Evolutionary conservation across 2,888 invertebrate species (phyloP).

Genomic region (Parnassius smintheus): DNA sequence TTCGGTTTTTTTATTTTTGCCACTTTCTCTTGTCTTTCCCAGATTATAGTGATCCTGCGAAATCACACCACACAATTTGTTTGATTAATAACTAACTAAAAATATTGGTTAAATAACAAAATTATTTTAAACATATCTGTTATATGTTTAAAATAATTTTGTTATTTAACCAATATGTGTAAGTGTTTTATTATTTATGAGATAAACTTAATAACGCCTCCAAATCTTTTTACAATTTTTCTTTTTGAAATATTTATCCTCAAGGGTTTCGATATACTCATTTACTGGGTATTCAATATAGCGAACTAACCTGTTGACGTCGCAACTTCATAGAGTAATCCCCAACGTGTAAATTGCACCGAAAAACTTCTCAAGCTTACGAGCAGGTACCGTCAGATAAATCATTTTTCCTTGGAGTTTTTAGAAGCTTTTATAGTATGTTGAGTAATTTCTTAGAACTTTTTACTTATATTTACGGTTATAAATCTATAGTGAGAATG

Average conservation of each 20-base stretch:
- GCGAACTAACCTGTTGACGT: conserved; percentile 26
- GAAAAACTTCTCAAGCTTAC: conserved; percentile 17
- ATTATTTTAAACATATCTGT: too few relatives aligned
- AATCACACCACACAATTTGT: too few relatives aligned
- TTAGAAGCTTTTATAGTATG: neutral
- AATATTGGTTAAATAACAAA: too few relatives aligned
- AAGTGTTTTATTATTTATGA: too few relatives aligned
- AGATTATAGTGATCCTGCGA: too few relatives aligned
- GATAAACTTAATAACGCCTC: neutral
- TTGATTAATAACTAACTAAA: too few relatives aligned
- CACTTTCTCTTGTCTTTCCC: too few relatives aligned
- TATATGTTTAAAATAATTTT: too few relatives aligned
- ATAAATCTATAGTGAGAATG: too few relatives aligned
- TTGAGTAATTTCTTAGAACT: neutral
- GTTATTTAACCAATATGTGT: too few relatives aligned
- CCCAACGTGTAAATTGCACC: conserved; percentile 24
- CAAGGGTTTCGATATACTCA: conserved; percentile 15
- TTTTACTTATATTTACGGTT: neutral
- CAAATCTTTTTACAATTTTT: conserved; percentile 8
- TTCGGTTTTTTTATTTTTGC: too few relatives aligned
- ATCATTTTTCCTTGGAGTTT: conserved; percentile 14
- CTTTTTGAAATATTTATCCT: conserved; percentile 18
- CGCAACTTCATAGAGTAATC: conserved; percentile 25
- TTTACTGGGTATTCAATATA: conserved; percentile 23
- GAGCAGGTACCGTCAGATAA: conserved; percentile 4